Base-by-base conservation (phyloP, 2,113 vertebrate genomes). In the Microtus ochrogaster region DNA sequence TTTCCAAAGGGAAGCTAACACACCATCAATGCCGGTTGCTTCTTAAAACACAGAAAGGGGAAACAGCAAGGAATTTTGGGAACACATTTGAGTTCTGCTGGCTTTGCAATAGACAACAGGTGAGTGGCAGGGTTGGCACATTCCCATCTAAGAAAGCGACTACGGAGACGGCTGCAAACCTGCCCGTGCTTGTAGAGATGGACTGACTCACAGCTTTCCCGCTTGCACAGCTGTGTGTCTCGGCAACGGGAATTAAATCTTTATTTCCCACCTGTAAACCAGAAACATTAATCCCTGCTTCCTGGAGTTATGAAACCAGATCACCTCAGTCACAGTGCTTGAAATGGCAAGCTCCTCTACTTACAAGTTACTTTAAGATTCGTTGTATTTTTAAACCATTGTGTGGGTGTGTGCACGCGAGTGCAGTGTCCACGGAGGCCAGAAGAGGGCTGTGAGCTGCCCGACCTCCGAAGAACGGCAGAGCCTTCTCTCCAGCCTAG, bases 251-350 rank as follows among this genome's bases (percentile, higher is more conserved):
- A 36, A 0, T 12, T 72, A 6, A 6, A 30, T 11, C 55, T 30
- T 5, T 63, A 49, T 16, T 55, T 89, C 26, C 92, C 73, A 55
- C 24, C 78, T 66, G 24, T 8, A 85, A 77, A 65, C 78, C 0
- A n/a, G 12, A 21, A 33, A 55, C 65, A 17, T 21, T 30, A 4
- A 68, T 0, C 55, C 0, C 17, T 7, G 14, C 3, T 24, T 39
- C 36, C 58, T 41, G 36, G 76, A 49, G 52, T 85, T 61, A 58
- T 0, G 0, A 61, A 76, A 33, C 36, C 8, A 39, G 52, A 19
- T 0, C 30, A 84, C 36, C 7, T 1, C 14, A 33, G 13, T 22
- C 12, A 52, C 0, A 8, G 36, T 0, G 7, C 68, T 21, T 6
- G 19, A 78, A 47, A 41, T 36, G 7, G 19, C 0, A 12, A 61